phyloP scores from a whole-genome alignment of 2,113 vertebrate species.

The Eleginops maclovinus region DNA sequence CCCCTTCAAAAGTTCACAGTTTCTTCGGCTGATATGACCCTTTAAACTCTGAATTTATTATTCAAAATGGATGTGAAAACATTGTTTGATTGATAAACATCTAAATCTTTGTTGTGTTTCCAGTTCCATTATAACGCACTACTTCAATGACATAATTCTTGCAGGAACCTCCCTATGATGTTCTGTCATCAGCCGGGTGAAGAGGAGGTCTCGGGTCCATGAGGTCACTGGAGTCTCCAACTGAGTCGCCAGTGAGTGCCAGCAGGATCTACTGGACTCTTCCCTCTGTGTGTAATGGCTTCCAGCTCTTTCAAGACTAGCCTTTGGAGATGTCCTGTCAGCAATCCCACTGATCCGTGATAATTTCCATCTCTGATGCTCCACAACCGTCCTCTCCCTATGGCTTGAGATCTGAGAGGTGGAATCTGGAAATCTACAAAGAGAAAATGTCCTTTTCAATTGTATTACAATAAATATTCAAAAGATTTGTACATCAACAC shows the following conservation, averaged over 20 bases:
- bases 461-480: conserved; percentile 20
- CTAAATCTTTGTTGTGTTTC: conserved; percentile 4
- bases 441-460: conserved; percentile 61
- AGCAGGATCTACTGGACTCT: conserved; percentile 46
- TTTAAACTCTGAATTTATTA: neutral
- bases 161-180: conserved; percentile 1
- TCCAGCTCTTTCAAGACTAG: conserved; percentile 73
- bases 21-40: neutral
- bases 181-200: conserved; percentile 29
- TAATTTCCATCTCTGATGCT: conserved; percentile 65
- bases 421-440: conserved; percentile 66
- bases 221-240: conserved; percentile 48
- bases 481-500: conserved; percentile 53
- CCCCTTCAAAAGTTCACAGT: neutral
- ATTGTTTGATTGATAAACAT: neutral
- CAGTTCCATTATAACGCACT: conserved; percentile 18
- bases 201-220: conserved; percentile 24
- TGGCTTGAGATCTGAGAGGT: conserved; percentile 73
- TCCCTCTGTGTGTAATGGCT: conserved; percentile 17
- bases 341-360: conserved; percentile 50
- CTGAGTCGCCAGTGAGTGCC: conserved; percentile 15
- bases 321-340: conserved; percentile 60
- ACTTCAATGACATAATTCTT: conserved; percentile 22
- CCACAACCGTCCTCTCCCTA: conserved; percentile 26
- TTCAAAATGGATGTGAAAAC: neutral